Evolutionary conservation across 2,888 invertebrate species (phyloP).

Genomic region (Mesorhabditis spiculigera): DNA sequence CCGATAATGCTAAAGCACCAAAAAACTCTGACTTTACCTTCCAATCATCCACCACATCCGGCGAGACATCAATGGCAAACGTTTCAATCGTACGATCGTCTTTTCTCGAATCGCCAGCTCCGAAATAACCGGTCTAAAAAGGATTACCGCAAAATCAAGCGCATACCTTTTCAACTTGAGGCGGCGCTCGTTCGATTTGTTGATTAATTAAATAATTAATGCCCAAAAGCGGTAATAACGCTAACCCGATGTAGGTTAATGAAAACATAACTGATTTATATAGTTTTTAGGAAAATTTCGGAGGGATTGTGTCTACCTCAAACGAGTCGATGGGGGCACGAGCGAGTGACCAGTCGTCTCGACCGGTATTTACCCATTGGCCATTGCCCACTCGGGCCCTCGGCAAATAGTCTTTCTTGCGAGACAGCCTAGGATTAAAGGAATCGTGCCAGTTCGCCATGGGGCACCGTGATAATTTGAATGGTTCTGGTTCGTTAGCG

Average conservation of each 20-base stretch:
- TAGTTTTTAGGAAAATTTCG: too few relatives aligned
- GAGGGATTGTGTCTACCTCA: too few relatives aligned
- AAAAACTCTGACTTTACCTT: background rate
- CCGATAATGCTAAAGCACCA: background rate
- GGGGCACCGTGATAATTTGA: too few relatives aligned
- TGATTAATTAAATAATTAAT: background rate
- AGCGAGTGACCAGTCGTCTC: background rate
- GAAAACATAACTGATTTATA: background rate
- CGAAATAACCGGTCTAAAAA: conserved; percentile 22
- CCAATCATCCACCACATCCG: conserved; percentile 7
- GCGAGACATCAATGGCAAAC: conserved; percentile 16
- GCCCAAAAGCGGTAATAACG: background rate
- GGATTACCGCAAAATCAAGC: background rate
- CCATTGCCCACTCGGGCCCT: background rate
- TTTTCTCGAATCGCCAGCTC: conserved; percentile 16
- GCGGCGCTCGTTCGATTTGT: conserved; percentile 1
- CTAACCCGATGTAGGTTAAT: too few relatives aligned
- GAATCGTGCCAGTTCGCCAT: too few relatives aligned
- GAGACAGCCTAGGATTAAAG: too few relatives aligned
- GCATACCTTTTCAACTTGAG: background rate
- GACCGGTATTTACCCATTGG: background rate
- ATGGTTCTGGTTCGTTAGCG: too few relatives aligned
- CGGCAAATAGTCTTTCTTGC: too few relatives aligned
- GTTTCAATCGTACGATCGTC: conserved; percentile 22
- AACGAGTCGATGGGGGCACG: too few relatives aligned